Evolutionary conservation across 2,113 vertebrate genomes (phyloP).

Genomic region (Colossoma macropomum): DNA sequence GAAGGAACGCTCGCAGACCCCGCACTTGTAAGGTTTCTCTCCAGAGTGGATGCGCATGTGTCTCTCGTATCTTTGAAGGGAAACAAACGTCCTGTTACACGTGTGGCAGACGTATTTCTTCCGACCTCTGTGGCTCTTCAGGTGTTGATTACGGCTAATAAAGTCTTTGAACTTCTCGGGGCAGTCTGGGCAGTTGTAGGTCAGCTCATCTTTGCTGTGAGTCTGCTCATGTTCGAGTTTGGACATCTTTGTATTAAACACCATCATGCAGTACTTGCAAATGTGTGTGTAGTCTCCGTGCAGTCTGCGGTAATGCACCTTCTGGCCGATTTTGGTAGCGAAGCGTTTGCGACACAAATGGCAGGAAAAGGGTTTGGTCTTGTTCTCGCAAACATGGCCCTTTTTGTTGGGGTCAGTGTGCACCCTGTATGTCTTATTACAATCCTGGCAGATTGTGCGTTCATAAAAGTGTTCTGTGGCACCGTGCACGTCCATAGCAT

Average conservation of each 20-base stretch:
- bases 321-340: slow-evolving; percentile 25
- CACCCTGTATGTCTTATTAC: slow-evolving; percentile 29
- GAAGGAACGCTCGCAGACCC: slow-evolving; percentile 27
- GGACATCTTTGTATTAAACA: slow-evolving; percentile 19
- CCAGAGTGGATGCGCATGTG: slow-evolving; percentile 41
- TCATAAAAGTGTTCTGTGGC: slow-evolving; percentile 9
- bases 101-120: slow-evolving; percentile 28
- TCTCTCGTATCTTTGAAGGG: slow-evolving; percentile 27
- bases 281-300: slow-evolving; percentile 44
- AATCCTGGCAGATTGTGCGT: slow-evolving; percentile 19
- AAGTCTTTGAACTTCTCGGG: slow-evolving; percentile 43
- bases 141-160: slow-evolving; percentile 25
- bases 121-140: slow-evolving; percentile 29
- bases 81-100: slow-evolving; percentile 16
- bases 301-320: slow-evolving; percentile 38
- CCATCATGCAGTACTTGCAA: slow-evolving; percentile 39
- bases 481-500: slow-evolving; percentile 30
- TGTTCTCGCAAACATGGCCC: slow-evolving; percentile 40
- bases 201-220: slow-evolving; percentile 21
- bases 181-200: slow-evolving; percentile 34
- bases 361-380: slow-evolving; percentile 35
- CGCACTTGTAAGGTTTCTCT: slow-evolving; percentile 31
- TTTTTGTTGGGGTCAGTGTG: slow-evolving; percentile 21
- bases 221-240: slow-evolving; percentile 31
- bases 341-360: slow-evolving; percentile 33